These are phyloP conservation scores for Sogatella furcifera DNA, from an alignment of 1,140 invertebrate species.

Conservation along the genomic window DNA sequence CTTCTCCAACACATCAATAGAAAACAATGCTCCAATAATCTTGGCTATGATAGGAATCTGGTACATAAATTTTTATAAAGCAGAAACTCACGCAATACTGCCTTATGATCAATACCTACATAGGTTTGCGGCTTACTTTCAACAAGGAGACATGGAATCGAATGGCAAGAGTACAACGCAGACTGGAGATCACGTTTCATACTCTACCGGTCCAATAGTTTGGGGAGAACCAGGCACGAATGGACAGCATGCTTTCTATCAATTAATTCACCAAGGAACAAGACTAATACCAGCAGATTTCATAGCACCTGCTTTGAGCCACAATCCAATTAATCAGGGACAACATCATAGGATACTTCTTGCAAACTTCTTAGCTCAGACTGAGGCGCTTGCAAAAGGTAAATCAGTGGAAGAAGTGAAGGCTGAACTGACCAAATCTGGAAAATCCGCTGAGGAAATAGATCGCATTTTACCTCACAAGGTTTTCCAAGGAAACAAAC, in stretches of 20 bases:
- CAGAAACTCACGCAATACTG: constrained; percentile 90
- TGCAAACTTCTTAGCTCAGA: constrained; percentile 97
- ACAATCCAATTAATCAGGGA: constrained; percentile 78
- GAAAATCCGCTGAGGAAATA: constrained; percentile 57
- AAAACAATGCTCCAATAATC: constrained; percentile 91
- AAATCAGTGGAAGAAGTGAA: constrained; percentile 71
- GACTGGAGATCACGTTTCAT: constrained; percentile 62
- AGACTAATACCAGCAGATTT: constrained; percentile 94
- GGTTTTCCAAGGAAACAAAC: constrained; percentile 92
- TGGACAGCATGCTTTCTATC: constrained; percentile 98
- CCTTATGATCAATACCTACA: constrained; percentile 99
- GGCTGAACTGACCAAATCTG: constrained; percentile 60
- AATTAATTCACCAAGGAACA: constrained; percentile 86
- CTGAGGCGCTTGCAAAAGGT: constrained; percentile 92
- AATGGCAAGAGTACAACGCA: constrained; percentile 92
- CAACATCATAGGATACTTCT: constrained; percentile 75
- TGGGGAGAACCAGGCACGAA: constrained; percentile 99
- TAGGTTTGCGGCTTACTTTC: constrained; percentile 98
- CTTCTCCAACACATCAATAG: constrained; percentile 76
- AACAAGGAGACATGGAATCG: constrained; percentile 99
- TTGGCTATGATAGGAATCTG: constrained; percentile 90
- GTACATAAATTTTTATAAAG: constrained; percentile 92
- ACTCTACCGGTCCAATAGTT: constrained; percentile 82
- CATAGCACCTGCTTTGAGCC: constrained; percentile 84
- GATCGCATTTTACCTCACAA: constrained; percentile 87